Base-by-base conservation (phyloP, 2,888 invertebrate species). In the Aphidoletes aphidimyza region DNA sequence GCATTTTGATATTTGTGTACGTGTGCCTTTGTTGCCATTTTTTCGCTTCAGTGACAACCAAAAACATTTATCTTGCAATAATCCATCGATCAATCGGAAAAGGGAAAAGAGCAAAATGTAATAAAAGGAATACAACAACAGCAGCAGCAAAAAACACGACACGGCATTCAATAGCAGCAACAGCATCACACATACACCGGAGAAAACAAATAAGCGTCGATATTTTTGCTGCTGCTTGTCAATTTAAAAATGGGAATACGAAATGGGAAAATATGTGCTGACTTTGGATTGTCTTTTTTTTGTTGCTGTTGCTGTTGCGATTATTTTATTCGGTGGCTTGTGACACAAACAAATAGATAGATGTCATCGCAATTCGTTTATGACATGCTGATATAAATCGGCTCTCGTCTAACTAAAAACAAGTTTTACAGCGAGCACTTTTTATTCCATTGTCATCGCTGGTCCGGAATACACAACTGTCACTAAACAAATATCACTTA, bases 251-350 rank as follows among this genome's bases (percentile, higher is more conserved):
- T 69, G 42, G 14, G 34, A 30, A 69, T 69, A 69, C 69, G 69
- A 69, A 69, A 69, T 69, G 69, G 69, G 11, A 69, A 69, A 69
- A 69, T 69, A 69, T 34, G 69, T 69, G 69, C 69, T 69, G 69
- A 69, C 69, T 69, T 69, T 11, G 69, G 69, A 69, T 69, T 54
- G 22, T 54, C 54, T n/a, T 26, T 54, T 26, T 69, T 69, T 69
- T 69, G n/a, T n/a, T n/a, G n/a, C 34, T 69, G 14, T 30, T 30
- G 30, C 14, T 69, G 6, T 69, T 47, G 8, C 17, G 6, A 14
- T 47, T 47, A 39, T 39, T 39, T 39, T 39, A 8, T 54, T 54
- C 17, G 47, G 54, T 54, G 3, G 54, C 26, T 54, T 54, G 22
- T 22, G 26, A 54, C n/a, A 22, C 0, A 2, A 54, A 54, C 54